Evolutionary conservation across 1,140 invertebrate genomes (phyloP), one percentile per base, ranked within the genome.

Genomic region (Camponotus floridanus): DNA sequence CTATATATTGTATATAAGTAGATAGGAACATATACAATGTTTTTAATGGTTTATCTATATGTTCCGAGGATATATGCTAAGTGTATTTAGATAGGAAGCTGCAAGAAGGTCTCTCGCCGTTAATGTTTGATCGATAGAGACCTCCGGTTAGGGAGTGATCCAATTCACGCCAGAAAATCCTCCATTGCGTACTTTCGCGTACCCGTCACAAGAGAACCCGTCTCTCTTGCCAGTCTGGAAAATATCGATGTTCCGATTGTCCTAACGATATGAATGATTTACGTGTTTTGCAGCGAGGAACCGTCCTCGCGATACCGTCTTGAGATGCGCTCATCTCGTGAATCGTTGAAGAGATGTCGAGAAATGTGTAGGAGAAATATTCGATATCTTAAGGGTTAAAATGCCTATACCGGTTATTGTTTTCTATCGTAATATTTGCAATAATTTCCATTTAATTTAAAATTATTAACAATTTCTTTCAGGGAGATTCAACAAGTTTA

Each of bases 1-100:
- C 83, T 91, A 91, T 89, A 92, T 92, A 94, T 90, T 94, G 92
- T 94, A 93, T 94, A 94, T 93, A 94, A 92, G 80, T 93, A 93
- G 91, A 93, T 93, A 94, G 89, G 91, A 91, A 92, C 90, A 93
- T 94, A 94, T 92, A 94, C 92, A 94, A 93, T 93, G 92, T 94
- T 94, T 94, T 94, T 94, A 94, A 94, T 93, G 91, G 91, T 94
- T 94, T 94, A 93, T 93, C 91, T 93, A 94, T 51, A 51, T 94
- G 93, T 95, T 94, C 93, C 92, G 92, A 94, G 90, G 90, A 93
- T 93, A 91, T 92, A 92, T 78, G 84, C 88, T 87, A 91, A 93
- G 89, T 92, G 91, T 91, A 91, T 90, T 92, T 92, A 91, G 85
- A 64, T 91, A 91, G 88, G 64, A 91, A 74, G 85, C 86, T 88